phyloP scores from a whole-genome alignment of 2,113 vertebrate species.

The Sus scrofa region DNA sequence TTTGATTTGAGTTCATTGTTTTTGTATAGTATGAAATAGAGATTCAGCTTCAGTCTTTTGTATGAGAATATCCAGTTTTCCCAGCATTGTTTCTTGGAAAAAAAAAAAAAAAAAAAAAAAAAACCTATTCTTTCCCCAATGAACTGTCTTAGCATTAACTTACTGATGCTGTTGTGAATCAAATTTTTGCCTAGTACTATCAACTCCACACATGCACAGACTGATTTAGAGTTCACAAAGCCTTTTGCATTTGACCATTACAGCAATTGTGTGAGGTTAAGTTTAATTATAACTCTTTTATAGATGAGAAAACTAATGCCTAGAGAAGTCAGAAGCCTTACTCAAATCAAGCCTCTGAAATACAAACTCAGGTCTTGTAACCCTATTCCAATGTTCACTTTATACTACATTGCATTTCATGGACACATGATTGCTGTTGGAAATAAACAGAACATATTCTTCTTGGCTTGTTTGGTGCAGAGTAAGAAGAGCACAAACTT shows the following conservation, averaged over 20 bases:
- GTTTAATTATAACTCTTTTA: slow-evolving; percentile 1
- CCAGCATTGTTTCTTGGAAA: neutral
- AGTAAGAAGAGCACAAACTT: slow-evolving; percentile 8
- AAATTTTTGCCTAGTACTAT: neutral
- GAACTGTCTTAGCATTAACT: neutral
- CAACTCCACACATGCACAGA: neutral
- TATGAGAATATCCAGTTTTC: neutral
- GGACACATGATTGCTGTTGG: neutral
- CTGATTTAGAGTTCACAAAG: neutral
- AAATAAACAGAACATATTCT: neutral
- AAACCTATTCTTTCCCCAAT: neutral
- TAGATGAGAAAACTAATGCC: neutral
- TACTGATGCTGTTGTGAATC: neutral
- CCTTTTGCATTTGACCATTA: neutral
- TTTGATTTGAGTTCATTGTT: slow-evolving; percentile 2
- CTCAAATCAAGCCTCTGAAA: neutral
- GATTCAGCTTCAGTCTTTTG: neutral
- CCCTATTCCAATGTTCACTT: neutral
- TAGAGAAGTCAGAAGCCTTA: neutral
- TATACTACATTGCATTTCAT: neutral
- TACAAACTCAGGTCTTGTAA: neutral
- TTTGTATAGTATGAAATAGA: neutral
- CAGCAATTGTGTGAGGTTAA: neutral
- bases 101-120: slow-evolving; percentile 40
- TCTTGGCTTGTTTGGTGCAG: neutral